Percentiles rank a stretch among this genome's conserved stretches.
phyloP scores from a whole-genome alignment of 2,113 vertebrate genomes.

The Andinoacara biseriatus region DNA sequence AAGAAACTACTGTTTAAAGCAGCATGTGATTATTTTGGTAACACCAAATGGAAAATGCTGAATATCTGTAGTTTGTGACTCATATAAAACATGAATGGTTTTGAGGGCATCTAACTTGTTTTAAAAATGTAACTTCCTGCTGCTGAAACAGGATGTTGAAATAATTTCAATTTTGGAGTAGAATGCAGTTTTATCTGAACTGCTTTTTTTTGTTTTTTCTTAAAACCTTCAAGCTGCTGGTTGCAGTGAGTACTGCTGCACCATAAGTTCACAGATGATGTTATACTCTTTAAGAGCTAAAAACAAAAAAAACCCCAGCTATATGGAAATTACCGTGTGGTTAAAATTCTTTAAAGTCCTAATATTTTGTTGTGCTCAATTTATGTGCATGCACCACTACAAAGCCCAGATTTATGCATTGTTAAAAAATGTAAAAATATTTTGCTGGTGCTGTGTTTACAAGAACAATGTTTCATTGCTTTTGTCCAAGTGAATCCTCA shows the following conservation, averaged over 20 bases:
- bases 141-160: slow-evolving; percentile 4
- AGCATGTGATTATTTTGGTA: neutral
- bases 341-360: neutral
- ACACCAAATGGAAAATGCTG: neutral
- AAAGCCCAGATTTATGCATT: slow-evolving; percentile 55
- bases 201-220: no score
- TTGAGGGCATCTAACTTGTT: neutral
- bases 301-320: neutral
- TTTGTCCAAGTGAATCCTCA: slow-evolving; percentile 70
- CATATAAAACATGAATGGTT: neutral
- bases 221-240: neutral
- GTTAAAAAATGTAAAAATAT: slow-evolving; percentile 60
- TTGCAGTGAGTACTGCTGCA: neutral
- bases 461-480: slow-evolving; percentile 68
- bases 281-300: slow-evolving; percentile 3
- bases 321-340: neutral
- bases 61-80: neutral
- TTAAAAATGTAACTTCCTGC: neutral
- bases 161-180: neutral
- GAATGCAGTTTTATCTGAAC: neutral
- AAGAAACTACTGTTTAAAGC: neutral
- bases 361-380: slow-evolving; percentile 16
- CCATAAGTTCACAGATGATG: neutral
- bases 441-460: slow-evolving; percentile 62
- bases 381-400: slow-evolving; percentile 8